Conservation (phyloP, 2,888 invertebrate species). For the Heteromurus nitidus region DNA sequence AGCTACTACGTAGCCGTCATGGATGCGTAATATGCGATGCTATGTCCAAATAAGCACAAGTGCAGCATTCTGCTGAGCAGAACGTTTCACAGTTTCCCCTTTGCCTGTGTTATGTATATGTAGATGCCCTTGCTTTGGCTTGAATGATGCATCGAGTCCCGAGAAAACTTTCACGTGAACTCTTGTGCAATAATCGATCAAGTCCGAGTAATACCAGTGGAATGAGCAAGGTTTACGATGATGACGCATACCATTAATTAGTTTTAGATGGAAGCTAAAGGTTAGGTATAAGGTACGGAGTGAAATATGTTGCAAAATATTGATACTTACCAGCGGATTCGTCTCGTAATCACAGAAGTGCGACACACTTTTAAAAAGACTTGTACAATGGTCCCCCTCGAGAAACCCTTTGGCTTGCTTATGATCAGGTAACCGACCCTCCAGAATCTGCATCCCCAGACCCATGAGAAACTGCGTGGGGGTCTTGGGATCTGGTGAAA, state of each 20-base stretch:
- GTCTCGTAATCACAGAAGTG: slow-evolving; percentile 57
- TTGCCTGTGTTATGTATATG: no score
- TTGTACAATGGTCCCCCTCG: slow-evolving; percentile 82
- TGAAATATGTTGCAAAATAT: no score
- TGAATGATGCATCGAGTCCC: no score
- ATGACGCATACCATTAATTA: slow-evolving; percentile 1
- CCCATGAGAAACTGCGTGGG: slow-evolving; percentile 79
- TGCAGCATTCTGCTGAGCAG: not conserved
- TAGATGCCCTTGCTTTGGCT: no score
- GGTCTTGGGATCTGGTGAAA: slow-evolving; percentile 74
- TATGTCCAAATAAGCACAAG: not conserved
- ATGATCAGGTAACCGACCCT: slow-evolving; percentile 78
- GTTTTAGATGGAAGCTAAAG: not conserved
- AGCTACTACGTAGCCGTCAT: not conserved
- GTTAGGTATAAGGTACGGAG: no score
- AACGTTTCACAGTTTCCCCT: not conserved
- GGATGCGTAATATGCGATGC: not conserved
- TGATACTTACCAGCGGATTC: slow-evolving; percentile 44
- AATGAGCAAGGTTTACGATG: not conserved
- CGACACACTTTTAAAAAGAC: slow-evolving; percentile 65
- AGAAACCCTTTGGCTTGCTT: slow-evolving; percentile 78
- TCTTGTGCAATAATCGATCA: slow-evolving; percentile 50
- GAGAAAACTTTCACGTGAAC: slow-evolving; percentile 21
- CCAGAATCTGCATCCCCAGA: slow-evolving; percentile 81
- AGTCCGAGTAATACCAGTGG: slow-evolving; percentile 5